Evolutionary conservation across 2,113 vertebrate genomes (phyloP), one percentile per base, ranked within the genome.

Genomic region (Salvator merianae): DNA sequence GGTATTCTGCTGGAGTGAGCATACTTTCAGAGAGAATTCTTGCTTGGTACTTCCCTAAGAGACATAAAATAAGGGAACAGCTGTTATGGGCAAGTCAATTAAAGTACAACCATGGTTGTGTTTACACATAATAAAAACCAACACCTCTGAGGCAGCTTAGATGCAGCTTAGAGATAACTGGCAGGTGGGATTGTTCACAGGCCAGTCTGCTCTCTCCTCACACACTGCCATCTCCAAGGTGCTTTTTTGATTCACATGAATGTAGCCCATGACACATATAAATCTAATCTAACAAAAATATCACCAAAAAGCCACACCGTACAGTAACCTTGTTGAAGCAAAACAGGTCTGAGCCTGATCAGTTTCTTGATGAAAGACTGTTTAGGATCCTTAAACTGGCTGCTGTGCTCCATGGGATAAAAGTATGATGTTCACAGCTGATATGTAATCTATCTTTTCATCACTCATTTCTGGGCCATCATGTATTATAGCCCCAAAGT

Each of bases 11-110:
- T 8, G 97, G 97, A 79, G 94, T 97, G 68, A 96, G 97, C 92
- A 99, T 98, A 85, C 96, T 97, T 93, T 99, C 98, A 3, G 98
- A 97, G 47, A 99, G 96, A 82, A 97, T 94, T 79, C 98, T 97
- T 69, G 98, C 97, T 91, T 99, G 99, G 87, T 97, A 97, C 89
- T 98, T 98, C 77, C 99, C 99, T 99, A 92, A 50, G 55, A 63
- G 14, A 79, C 43, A 79, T 4, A 71, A 55, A 28, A 94, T 90
- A 28, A 88, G 47, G 91, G 83, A 80, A 83, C 24, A 50, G 14
- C 0, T 1, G 1, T 70, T 55, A 77, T 16, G 7, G 62, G 32
- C 74, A 77, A 75, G 69, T 75, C 24, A 36, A 77, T 50, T 63
- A 66, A 79, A 82, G 85, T 88, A 34, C 63, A 81, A 3, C 74